Percentiles rank a stretch among this genome's conserved stretches.
phyloP scores from a whole-genome alignment of 30 jellyfish, hydroid and myxozoan species.

The Aurelia sp. region DNA sequence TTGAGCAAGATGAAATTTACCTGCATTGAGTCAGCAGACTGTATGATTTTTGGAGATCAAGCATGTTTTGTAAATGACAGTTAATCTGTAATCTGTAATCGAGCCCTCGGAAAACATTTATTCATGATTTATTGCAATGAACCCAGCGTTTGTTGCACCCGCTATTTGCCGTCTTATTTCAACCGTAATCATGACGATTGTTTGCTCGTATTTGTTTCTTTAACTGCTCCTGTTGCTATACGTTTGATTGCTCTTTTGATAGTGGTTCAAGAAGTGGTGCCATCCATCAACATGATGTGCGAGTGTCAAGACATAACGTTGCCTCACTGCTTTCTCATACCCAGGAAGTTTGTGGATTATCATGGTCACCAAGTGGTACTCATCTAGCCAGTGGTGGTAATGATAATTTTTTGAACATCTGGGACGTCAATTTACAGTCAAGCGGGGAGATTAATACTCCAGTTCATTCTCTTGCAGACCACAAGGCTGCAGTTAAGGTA shows the following conservation, averaged over 20 bases:
- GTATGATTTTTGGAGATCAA: too few species aligned
- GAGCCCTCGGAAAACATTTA: too few species aligned
- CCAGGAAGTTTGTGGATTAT: constrained; percentile 92
- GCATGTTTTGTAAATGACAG: too few species aligned
- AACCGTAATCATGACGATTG: too few species aligned
- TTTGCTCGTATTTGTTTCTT: too few species aligned
- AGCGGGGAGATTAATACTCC: constrained; percentile 70
- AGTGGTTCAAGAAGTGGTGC: constrained; percentile 94
- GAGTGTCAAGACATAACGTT: constrained; percentile 81
- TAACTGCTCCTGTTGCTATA: background rate
- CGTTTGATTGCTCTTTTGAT: constrained; percentile 3
- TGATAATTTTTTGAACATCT: constrained; percentile 79
- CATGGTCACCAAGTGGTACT: constrained; percentile 95
- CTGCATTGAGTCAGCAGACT: too few species aligned
- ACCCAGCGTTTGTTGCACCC: too few species aligned
- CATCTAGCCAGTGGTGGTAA: constrained; percentile 96
- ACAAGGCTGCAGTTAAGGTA: constrained; percentile 98
- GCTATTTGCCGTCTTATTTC: too few species aligned
- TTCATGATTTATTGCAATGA: too few species aligned
- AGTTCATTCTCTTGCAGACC: constrained; percentile 74
- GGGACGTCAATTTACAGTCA: constrained; percentile 80
- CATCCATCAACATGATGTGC: constrained; percentile 89
- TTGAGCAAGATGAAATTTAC: too few species aligned
- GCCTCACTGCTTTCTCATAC: constrained; percentile 74
- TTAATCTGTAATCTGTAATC: too few species aligned